phyloP scores from a whole-genome alignment of 2,113 vertebrate species.

The Hippocampus mohnikei region DNA sequence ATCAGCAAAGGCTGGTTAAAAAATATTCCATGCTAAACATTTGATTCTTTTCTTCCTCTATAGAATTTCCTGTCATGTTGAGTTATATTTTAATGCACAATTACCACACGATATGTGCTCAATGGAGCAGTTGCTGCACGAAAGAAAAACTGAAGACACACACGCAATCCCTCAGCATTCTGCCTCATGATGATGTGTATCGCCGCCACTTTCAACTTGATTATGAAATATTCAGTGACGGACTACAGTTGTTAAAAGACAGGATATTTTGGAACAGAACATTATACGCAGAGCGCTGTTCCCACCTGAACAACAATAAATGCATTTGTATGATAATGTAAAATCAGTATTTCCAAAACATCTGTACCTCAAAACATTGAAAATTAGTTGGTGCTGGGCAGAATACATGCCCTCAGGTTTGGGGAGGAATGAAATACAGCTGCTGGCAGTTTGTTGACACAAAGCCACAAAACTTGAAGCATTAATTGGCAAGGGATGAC shows the following conservation, averaged over 20 bases:
- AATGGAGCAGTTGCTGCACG: background rate
- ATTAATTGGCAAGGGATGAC: no score
- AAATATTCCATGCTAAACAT: background rate
- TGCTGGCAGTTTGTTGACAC: no score
- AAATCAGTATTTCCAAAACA: no score
- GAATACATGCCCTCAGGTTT: no score
- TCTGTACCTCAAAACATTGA: no score
- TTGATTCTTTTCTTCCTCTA: background rate
- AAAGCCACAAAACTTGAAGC: no score
- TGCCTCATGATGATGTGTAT: background rate
- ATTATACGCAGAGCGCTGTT: background rate
- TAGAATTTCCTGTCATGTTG: background rate
- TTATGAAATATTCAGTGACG: background rate
- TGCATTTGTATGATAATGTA: no score
- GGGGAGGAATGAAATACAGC: no score
- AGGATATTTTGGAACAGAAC: background rate
- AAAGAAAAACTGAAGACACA: background rate
- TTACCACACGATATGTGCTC: background rate
- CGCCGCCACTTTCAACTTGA: background rate
- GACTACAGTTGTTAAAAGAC: background rate
- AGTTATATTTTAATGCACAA: background rate
- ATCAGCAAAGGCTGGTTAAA: background rate
- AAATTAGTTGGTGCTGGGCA: no score
- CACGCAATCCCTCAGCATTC: background rate
- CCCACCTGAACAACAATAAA: no score